These are phyloP conservation scores for Dunckerocampus dactyliophorus DNA, from an alignment of 2,113 vertebrate species.

Conservation along the genomic window DNA sequence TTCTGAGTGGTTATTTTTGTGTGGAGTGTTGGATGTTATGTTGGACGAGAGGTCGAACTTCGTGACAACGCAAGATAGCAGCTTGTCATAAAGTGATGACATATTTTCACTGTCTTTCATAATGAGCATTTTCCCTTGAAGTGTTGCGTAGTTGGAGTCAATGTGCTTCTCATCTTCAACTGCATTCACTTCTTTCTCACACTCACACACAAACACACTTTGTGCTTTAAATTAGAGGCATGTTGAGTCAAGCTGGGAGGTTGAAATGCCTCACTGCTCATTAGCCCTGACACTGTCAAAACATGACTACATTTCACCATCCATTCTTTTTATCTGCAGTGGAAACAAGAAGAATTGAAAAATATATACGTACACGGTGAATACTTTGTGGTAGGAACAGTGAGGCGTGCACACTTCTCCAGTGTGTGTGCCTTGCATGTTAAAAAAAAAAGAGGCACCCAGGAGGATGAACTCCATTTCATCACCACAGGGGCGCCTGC, in stretches of 20 bases:
- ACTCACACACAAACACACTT: conserved; percentile 3
- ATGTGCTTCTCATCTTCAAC: conserved; percentile 8
- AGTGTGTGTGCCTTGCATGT: conserved; percentile 44
- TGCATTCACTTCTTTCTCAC: conserved; percentile 7
- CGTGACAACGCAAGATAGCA: background rate
- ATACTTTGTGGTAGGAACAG: conserved; percentile 19
- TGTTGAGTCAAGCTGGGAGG: background rate
- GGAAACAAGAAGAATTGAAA: background rate
- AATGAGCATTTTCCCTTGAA: conserved; percentile 11
- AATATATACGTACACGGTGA: background rate
- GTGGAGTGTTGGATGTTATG: too few relatives aligned
- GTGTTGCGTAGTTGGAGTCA: conserved; percentile 5
- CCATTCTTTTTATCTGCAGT: background rate
- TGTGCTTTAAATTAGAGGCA: conserved; percentile 11
- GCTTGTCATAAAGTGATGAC: background rate
- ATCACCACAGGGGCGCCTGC: conserved; percentile 44
- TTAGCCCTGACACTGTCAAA: conserved; percentile 30
- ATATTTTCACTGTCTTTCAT: background rate
- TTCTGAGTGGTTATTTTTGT: too few relatives aligned
- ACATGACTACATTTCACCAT: conserved; percentile 4
- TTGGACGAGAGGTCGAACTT: background rate
- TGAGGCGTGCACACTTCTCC: conserved; percentile 21
- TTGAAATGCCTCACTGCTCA: conserved; percentile 24
- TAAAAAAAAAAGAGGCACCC: conserved; percentile 45
- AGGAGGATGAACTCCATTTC: conserved; percentile 49